A percentile compares a stretch with the other conserved stretches of the same genome.
Conservation (phyloP, 2,888 invertebrate species). For the Coelinius sp. region DNA sequence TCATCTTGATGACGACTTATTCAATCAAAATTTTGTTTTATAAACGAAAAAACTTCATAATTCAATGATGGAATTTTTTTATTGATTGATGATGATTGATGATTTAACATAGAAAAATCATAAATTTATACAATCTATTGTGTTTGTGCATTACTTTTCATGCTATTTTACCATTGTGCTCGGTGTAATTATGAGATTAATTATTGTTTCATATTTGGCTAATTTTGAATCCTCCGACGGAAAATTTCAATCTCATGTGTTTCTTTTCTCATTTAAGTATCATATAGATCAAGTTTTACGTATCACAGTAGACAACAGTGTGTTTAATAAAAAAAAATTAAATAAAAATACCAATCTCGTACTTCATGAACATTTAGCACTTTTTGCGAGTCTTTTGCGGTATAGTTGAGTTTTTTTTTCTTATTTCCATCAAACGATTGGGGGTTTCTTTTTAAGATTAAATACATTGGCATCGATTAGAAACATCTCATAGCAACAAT, state of each 20-base stretch:
- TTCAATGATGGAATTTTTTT: neutral
- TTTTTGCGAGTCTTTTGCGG: constrained; percentile 4
- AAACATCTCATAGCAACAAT: constrained; percentile 14
- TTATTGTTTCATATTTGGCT: constrained; percentile 19
- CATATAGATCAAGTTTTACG: neutral
- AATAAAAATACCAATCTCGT: neutral
- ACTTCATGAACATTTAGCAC: constrained; percentile 14
- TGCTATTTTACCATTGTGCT: neutral
- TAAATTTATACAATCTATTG: neutral
- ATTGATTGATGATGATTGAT: neutral
- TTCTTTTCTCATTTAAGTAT: neutral
- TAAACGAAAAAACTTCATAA: neutral
- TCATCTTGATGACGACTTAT: no score
- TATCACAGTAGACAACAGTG: constrained; percentile 15
- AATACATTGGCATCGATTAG: constrained; percentile 11
- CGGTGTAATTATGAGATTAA: neutral
- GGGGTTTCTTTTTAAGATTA: neutral
- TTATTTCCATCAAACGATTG: neutral
- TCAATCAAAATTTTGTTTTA: neutral
- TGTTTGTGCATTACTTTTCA: neutral
- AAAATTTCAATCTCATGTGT: neutral
- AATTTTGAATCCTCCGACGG: neutral
- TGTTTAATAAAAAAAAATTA: neutral
- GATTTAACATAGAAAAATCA: constrained; percentile 8
- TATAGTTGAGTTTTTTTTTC: neutral